phyloP scores from a whole-genome alignment of 2,797 vertebrate species.

The Scyliorhinus canicula region DNA sequence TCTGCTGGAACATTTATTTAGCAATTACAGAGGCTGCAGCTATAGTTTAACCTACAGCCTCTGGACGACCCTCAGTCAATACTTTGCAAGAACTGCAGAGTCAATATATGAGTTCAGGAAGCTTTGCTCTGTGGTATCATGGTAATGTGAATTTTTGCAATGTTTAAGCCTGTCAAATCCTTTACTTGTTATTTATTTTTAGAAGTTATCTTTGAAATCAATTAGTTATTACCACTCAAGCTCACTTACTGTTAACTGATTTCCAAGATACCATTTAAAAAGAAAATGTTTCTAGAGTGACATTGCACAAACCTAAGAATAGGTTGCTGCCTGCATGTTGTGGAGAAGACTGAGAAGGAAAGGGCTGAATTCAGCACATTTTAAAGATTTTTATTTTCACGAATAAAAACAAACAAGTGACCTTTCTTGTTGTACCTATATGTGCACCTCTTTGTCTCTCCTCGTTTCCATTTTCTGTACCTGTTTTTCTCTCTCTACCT shows the following conservation, averaged over 20 bases:
- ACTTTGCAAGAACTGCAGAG: not conserved
- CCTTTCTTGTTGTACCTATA: not conserved
- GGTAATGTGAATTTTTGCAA: not conserved
- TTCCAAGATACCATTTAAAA: not conserved
- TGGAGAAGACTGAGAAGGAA: not conserved
- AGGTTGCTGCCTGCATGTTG: not conserved
- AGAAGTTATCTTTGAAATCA: slow-evolving; percentile 6
- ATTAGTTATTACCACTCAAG: not conserved
- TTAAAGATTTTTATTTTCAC: too few species aligned
- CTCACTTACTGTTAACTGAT: slow-evolving; percentile 1
- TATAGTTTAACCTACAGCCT: not conserved
- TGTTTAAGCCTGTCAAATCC: not conserved
- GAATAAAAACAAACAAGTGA: not conserved
- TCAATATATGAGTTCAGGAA: not conserved
- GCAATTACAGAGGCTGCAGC: not conserved
- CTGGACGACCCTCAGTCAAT: not conserved
- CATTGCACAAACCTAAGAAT: not conserved
- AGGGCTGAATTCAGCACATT: not conserved
- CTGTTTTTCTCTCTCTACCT: not conserved
- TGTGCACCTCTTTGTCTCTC: not conserved
- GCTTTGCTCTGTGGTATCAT: not conserved
- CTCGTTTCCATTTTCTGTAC: not conserved
- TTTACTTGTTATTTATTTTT: not conserved
- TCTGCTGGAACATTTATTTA: not conserved
- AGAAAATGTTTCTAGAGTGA: not conserved